phyloP scores from a whole-genome alignment of 2,888 invertebrate genomes.

The Tupiocoris notatus region DNA sequence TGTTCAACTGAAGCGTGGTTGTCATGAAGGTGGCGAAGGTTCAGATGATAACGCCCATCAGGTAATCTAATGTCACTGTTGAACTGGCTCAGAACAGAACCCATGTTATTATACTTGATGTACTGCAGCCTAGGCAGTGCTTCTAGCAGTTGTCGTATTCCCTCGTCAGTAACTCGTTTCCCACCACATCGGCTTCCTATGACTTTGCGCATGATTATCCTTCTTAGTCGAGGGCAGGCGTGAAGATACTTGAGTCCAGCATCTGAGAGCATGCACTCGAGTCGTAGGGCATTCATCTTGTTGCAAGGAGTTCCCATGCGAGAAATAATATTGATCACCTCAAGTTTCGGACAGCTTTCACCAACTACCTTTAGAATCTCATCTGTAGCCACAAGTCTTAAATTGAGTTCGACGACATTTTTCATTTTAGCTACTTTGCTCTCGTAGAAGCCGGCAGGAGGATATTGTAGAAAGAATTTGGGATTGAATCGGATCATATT shows the following conservation, averaged over 20 bases:
- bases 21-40: constrained; percentile 38
- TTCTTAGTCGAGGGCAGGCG: constrained; percentile 7
- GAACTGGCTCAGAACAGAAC: constrained; percentile 3
- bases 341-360: constrained; percentile 22
- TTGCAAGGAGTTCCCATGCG: constrained; percentile 31
- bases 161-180: constrained; percentile 35
- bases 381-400: constrained; percentile 39
- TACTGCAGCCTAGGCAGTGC: constrained; percentile 30
- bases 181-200: constrained; percentile 41
- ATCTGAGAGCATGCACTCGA: constrained; percentile 40
- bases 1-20: constrained; percentile 38
- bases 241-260: constrained; percentile 27
- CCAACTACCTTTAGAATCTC: constrained; percentile 39
- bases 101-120: constrained; percentile 43
- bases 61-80: background rate
- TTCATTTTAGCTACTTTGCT: background rate
- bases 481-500: constrained; percentile 34
- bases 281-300: constrained; percentile 33
- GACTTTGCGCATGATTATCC: constrained; percentile 40
- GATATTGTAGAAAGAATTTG: constrained; percentile 9
- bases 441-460: constrained; percentile 21
- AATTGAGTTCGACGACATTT: constrained; percentile 35
- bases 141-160: constrained; percentile 24
- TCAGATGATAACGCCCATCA: background rate
- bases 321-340: constrained; percentile 38